phyloP scores from a whole-genome alignment of 2,888 invertebrate genomes.

The Drosophila conformis region DNA sequence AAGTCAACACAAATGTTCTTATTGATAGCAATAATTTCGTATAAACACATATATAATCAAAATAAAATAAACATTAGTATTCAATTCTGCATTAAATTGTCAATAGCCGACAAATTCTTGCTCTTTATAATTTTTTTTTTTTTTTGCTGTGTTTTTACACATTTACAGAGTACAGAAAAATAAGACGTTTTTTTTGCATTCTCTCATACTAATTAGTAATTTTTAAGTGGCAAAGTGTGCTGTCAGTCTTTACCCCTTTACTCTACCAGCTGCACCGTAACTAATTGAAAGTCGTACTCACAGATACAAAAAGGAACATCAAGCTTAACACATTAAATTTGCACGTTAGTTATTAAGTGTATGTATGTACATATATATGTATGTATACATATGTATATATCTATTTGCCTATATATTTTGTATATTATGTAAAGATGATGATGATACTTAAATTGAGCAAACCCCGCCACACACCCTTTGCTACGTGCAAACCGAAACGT shows the following conservation, averaged over 20 bases:
- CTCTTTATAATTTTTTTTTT: background rate
- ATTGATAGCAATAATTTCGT: background rate
- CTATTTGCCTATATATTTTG: conserved; percentile 1
- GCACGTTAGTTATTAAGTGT: conserved; percentile 32
- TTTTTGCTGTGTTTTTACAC: background rate
- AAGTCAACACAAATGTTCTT: background rate
- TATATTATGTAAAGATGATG: conserved; percentile 16
- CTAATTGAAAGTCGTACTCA: background rate
- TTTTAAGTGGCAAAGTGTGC: conserved; percentile 6
- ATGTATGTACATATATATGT: background rate
- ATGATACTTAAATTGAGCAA: conserved; percentile 27
- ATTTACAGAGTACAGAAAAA: background rate
- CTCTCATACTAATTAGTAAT: conserved; percentile 5
- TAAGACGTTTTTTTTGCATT: background rate
- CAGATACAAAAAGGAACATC: background rate
- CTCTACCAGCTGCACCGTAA: background rate
- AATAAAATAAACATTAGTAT: no score
- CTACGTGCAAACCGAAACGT: background rate
- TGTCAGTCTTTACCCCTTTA: background rate
- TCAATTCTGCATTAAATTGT: background rate
- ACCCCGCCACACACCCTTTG: background rate
- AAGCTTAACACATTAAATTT: conserved; percentile 26
- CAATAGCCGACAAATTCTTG: background rate
- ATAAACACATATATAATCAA: background rate
- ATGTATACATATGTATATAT: conserved; percentile 1